Percentiles rank a stretch among this genome's conserved stretches.
Evolutionary conservation across 92 coral and sea anemone species (phyloP).

Genomic region (Desmophyllum pertusum): DNA sequence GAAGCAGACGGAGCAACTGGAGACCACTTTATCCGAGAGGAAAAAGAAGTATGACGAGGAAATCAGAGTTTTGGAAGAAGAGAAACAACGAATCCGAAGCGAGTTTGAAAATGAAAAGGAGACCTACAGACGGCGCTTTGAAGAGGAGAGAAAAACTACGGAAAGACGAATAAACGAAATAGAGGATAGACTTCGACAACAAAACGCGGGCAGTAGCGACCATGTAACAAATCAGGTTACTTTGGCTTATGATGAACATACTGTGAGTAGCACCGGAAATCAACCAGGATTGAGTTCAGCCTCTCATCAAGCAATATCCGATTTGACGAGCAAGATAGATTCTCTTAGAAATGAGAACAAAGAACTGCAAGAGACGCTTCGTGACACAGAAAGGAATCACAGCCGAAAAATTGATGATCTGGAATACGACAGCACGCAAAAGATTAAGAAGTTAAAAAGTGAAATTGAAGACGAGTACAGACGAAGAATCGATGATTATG

Average conservation of each 20-base stretch:
- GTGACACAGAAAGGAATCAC: slow-evolving; percentile 49
- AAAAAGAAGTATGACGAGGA: slow-evolving; percentile 66
- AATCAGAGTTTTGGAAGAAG: slow-evolving; percentile 39
- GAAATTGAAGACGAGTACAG: slow-evolving; percentile 53
- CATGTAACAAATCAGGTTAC: background rate
- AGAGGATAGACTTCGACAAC: slow-evolving; percentile 31
- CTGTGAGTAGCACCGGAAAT: background rate
- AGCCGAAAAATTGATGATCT: slow-evolving; percentile 56
- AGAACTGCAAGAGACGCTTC: slow-evolving; percentile 45
- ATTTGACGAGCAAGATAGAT: slow-evolving; percentile 42
- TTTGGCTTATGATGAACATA: background rate
- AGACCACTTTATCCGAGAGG: slow-evolving; percentile 51
- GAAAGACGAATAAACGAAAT: slow-evolving; percentile 38
- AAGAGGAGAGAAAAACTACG: slow-evolving; percentile 50
- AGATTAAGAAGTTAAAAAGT: slow-evolving; percentile 28
- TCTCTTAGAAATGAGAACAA: slow-evolving; percentile 38
- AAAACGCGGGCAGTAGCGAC: background rate
- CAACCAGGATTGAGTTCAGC: slow-evolving; percentile 1
- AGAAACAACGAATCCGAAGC: slow-evolving; percentile 54
- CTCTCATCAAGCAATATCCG: slow-evolving; percentile 35
- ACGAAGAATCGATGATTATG: slow-evolving; percentile 46
- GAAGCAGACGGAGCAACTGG: slow-evolving; percentile 67
- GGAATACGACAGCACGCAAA: slow-evolving; percentile 45
- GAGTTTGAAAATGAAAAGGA: slow-evolving; percentile 66
- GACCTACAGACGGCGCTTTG: slow-evolving; percentile 52